A percentile compares a stretch with the other conserved stretches of the same genome.
Evolutionary conservation across 2,113 vertebrate species (phyloP).

Genomic region (Ammodytes marinus): DNA sequence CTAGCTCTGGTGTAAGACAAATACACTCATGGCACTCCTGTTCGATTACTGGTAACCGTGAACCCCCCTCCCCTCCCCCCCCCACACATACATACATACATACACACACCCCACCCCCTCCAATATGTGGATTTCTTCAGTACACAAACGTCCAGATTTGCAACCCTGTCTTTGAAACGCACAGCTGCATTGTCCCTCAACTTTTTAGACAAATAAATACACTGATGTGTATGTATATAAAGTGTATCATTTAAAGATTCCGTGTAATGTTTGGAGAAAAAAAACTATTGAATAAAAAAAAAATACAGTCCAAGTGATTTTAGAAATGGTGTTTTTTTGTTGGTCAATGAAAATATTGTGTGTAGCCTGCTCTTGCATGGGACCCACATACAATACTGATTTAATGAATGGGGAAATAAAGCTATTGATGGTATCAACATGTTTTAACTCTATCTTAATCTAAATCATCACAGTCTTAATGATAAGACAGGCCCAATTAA

Average conservation of each 20-base stretch:
- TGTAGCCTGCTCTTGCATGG: no score
- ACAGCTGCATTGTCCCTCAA: conserved; percentile 83
- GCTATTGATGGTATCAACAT: no score
- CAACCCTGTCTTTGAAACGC: conserved; percentile 81
- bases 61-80: no score
- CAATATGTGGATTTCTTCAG: conserved; percentile 55
- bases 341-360: not conserved
- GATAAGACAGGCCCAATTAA: no score
- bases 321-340: conserved; percentile 58
- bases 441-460: no score
- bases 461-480: no score
- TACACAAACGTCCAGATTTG: conserved; percentile 73
- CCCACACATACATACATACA: no score
- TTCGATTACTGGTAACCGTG: conserved; percentile 45
- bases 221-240: conserved; percentile 85
- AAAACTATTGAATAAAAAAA: conserved; percentile 83
- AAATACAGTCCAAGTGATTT: conserved; percentile 78
- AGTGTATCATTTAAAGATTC: conserved; percentile 86
- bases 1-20: conserved; percentile 61
- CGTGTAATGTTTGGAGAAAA: conserved; percentile 86
- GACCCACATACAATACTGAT: no score
- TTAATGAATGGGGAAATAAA: no score
- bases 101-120: no score
- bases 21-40: conserved; percentile 63
- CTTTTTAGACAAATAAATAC: conserved; percentile 86